Conservation (phyloP, 1,140 invertebrate genomes). For the Drosophila orosa region DNA sequence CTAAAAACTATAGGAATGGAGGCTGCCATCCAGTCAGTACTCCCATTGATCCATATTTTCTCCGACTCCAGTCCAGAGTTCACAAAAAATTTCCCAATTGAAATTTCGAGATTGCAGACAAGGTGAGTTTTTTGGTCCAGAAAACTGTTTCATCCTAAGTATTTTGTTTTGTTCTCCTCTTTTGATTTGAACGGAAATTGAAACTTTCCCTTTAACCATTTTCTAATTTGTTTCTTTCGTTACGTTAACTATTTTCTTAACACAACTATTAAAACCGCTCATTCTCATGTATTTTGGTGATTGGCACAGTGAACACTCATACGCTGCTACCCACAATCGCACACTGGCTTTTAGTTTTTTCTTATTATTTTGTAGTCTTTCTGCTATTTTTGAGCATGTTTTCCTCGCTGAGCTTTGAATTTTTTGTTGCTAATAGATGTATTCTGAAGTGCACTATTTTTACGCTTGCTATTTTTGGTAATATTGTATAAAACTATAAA, state of each 20-base stretch:
- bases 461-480: constrained; percentile 14
- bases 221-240: constrained; percentile 40
- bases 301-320: constrained; percentile 49
- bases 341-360: constrained; percentile 27
- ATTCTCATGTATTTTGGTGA: constrained; percentile 26
- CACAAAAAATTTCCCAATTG: constrained; percentile 33
- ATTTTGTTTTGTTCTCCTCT: constrained; percentile 27
- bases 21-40: constrained; percentile 4
- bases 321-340: constrained; percentile 20
- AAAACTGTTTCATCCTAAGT: constrained; percentile 38
- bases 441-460: constrained; percentile 8
- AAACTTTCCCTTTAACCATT: constrained; percentile 36
- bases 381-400: constrained; percentile 65
- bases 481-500: no score
- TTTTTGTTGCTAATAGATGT: constrained; percentile 55
- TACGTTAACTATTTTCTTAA: constrained; percentile 46
- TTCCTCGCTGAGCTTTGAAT: constrained; percentile 51
- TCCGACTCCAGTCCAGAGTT: constrained; percentile 34
- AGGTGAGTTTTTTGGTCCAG: constrained; percentile 64
- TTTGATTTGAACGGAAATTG: constrained; percentile 16
- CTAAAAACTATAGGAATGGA: constrained; percentile 3
- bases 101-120: constrained; percentile 41
- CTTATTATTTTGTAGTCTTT: constrained; percentile 8
- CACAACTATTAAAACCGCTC: constrained; percentile 19
- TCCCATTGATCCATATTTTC: constrained; percentile 22